Percentiles rank a stretch among this genome's conserved stretches.
phyloP scores from a whole-genome alignment of 2,888 invertebrate genomes.

The Steinernema carpocapsae region DNA sequence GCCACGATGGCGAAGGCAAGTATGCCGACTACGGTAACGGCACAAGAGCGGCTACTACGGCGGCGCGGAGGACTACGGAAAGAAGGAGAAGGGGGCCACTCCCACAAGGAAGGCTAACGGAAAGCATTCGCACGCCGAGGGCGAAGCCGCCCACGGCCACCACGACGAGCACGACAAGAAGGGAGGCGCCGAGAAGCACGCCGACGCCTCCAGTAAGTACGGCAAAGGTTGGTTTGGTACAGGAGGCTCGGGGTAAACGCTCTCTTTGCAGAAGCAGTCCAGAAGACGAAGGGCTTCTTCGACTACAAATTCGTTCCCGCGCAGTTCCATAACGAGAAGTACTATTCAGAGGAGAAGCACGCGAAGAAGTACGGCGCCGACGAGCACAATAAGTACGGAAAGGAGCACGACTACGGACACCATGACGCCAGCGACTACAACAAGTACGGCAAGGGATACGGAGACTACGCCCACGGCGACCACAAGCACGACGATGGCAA shows the following conservation, averaged over 20 bases:
- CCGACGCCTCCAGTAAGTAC: constrained; percentile 38
- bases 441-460: constrained; percentile 42
- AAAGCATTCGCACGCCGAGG: constrained; percentile 10
- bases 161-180: constrained; percentile 36
- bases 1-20: not conserved
- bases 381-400: constrained; percentile 46
- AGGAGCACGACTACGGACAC: constrained; percentile 46
- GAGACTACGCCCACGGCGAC: constrained; percentile 40
- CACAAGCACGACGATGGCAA: constrained; percentile 46
- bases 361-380: constrained; percentile 58
- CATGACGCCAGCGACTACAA: constrained; percentile 40
- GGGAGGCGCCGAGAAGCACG: constrained; percentile 40
- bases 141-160: constrained; percentile 3
- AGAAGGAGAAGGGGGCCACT: not conserved
- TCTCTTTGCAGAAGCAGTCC: constrained; percentile 52
- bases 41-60: constrained; percentile 35
- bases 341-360: constrained; percentile 62
- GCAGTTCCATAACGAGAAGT: constrained; percentile 62
- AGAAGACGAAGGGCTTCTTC: constrained; percentile 62
- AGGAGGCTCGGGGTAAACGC: not conserved
- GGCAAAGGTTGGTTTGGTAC: constrained; percentile 38
- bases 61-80: constrained; percentile 36
- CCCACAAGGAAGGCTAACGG: not conserved
- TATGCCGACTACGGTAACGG: constrained; percentile 11
- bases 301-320: constrained; percentile 63